Conservation (phyloP, 2,113 vertebrate genomes). For the Eclectus roratus region DNA sequence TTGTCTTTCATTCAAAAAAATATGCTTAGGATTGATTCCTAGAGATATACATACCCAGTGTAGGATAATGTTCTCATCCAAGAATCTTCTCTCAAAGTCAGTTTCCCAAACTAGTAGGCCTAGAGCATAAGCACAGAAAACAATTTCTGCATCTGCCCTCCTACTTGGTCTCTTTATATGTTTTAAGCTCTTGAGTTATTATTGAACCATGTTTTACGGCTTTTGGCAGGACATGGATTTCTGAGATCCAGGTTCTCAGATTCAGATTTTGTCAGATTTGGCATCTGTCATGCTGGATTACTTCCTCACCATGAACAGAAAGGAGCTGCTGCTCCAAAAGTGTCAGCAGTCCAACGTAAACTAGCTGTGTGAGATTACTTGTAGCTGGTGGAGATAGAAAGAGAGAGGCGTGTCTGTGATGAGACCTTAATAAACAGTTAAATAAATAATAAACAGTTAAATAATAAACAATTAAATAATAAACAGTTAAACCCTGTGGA, state of each 20-base stretch:
- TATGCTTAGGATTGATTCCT: neutral
- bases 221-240: neutral
- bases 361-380: neutral
- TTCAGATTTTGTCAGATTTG: constrained; percentile 1
- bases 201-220: neutral
- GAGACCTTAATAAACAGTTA: constrained; percentile 17
- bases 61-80: neutral
- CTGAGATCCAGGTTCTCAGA: neutral
- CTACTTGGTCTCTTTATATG: neutral
- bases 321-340: neutral
- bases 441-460: constrained; percentile 1
- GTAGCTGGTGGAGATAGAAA: neutral
- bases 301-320: neutral
- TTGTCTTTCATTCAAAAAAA: neutral
- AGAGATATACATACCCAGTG: neutral
- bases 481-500: neutral
- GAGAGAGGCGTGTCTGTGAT: neutral
- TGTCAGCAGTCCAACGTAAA: neutral
- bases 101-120: neutral
- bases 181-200: neutral
- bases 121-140: neutral
- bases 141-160: neutral
- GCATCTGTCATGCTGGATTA: neutral
- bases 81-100: neutral
- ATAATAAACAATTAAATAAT: too few species aligned